A percentile compares a stretch with the other conserved stretches of the same genome.
Conservation (phyloP, 2,797 vertebrate species). For the Tapirus indicus region DNA sequence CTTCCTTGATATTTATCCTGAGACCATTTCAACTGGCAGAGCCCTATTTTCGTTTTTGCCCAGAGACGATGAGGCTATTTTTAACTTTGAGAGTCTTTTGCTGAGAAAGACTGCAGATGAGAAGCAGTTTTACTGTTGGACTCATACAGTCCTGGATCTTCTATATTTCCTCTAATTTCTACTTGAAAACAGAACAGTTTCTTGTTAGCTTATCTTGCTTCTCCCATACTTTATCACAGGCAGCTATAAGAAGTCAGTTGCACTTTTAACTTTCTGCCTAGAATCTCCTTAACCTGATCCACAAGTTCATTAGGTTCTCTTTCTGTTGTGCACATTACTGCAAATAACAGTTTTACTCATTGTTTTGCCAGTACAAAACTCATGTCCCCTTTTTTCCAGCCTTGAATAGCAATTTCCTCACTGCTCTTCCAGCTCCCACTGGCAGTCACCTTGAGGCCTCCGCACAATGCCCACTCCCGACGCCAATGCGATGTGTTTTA, state of each 20-base stretch:
- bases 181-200: not conserved
- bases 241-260: not conserved
- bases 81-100: not conserved
- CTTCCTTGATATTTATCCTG: not conserved
- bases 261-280: not conserved
- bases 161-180: conserved; percentile 17
- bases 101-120: not conserved
- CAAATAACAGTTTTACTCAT: fast-evolving
- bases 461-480: not conserved
- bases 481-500: not conserved
- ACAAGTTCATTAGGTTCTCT: not conserved
- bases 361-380: not conserved
- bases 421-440: not conserved
- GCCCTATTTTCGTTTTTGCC: not conserved
- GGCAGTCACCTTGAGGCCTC: not conserved
- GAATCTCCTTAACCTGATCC: not conserved
- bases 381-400: not conserved
- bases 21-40: not conserved
- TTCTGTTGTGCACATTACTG: not conserved
- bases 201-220: not conserved
- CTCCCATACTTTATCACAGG: not conserved
- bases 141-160: not conserved
- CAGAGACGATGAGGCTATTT: not conserved
- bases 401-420: not conserved
- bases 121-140: not conserved